phyloP scores from a whole-genome alignment of 1,140 invertebrate species.

The Zophobas morio region DNA sequence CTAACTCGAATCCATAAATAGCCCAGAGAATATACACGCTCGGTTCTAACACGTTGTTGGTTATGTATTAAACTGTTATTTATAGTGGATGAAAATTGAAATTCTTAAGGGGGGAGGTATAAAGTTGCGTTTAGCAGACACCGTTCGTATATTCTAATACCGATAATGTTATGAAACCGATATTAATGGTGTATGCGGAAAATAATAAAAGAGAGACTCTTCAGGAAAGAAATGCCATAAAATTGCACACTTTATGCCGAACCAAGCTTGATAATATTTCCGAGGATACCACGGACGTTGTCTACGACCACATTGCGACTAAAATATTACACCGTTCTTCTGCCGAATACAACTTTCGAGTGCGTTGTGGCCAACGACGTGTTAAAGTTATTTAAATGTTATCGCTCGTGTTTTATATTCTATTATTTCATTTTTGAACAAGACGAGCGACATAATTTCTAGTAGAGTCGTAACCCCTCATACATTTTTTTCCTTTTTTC shows the following conservation, averaged over 20 bases:
- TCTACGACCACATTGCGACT: slow-evolving; percentile 6
- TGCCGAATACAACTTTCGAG: not conserved
- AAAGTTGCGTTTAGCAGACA: too few relatives aligned
- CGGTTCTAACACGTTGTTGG: not conserved
- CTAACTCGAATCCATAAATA: slow-evolving; percentile 21
- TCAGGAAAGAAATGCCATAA: not conserved
- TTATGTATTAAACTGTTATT: not conserved
- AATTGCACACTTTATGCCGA: not conserved
- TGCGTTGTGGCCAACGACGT: too few relatives aligned
- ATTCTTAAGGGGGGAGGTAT: not conserved
- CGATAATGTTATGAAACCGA: too few relatives aligned
- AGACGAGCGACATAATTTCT: too few relatives aligned
- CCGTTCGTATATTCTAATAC: too few relatives aligned
- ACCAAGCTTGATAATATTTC: slow-evolving; percentile 5
- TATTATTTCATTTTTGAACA: too few relatives aligned
- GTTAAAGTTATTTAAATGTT: too few relatives aligned
- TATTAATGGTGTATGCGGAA: not conserved
- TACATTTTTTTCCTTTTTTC: too few relatives aligned
- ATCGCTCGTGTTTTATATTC: too few relatives aligned
- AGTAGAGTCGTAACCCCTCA: too few relatives aligned
- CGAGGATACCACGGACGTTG: not conserved
- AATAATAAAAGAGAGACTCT: not conserved
- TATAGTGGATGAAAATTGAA: slow-evolving; percentile 12
- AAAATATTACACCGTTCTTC: slow-evolving; percentile 7
- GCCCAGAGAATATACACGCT: not conserved